Conservation (phyloP, 2,797 vertebrate genomes). For the Gymnopithys bicolor region DNA sequence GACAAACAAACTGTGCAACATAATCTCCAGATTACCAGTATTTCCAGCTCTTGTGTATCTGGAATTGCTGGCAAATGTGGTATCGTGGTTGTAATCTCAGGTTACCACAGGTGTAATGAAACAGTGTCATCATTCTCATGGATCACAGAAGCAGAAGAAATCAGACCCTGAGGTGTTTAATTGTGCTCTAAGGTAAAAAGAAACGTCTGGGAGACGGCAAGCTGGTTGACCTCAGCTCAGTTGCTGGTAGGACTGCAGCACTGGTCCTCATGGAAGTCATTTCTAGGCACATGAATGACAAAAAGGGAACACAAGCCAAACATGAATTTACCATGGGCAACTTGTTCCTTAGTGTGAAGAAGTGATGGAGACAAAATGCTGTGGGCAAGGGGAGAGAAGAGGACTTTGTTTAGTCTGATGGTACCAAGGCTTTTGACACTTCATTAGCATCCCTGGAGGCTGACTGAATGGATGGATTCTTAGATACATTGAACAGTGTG, state of each 20-base stretch:
- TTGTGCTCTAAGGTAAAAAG: not conserved
- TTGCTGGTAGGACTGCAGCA: not conserved
- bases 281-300: not conserved
- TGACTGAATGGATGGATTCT: not conserved
- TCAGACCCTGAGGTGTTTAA: not conserved
- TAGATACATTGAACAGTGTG: not conserved
- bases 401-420: not conserved
- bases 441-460: not conserved
- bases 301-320: not conserved
- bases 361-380: not conserved
- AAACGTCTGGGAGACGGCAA: not conserved
- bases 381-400: not conserved
- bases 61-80: not conserved
- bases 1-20: not conserved
- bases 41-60: conserved; percentile 39
- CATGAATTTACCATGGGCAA: not conserved
- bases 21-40: not conserved
- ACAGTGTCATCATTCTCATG: not conserved
- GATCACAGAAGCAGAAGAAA: not conserved
- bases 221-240: not conserved
- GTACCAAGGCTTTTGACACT: not conserved
- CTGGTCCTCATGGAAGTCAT: not conserved
- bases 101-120: not conserved
- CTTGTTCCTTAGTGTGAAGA: not conserved
- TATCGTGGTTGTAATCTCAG: not conserved